A percentile compares a stretch with the other conserved stretches of the same genome.
Conservation (phyloP, 35 echinoderm and acorn worm genomes). For the Acanthaster planci region DNA sequence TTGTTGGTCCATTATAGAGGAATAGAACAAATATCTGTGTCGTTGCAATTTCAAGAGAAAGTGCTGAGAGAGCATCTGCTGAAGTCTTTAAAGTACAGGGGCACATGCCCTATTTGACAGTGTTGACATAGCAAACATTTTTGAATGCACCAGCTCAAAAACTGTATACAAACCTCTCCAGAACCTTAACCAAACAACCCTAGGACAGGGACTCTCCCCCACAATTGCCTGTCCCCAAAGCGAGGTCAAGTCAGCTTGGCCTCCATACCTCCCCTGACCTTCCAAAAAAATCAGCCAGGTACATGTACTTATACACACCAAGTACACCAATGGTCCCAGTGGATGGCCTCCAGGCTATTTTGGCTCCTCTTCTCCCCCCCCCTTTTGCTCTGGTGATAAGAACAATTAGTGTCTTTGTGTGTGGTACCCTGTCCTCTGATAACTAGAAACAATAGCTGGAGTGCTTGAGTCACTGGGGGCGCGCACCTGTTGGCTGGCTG, state of each 20-base stretch:
- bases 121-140: not conserved
- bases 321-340: not conserved
- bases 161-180: not conserved
- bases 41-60: too few relatives aligned
- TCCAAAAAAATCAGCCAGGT: not conserved
- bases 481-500: not conserved
- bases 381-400: not conserved
- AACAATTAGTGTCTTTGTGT: constrained; percentile 30
- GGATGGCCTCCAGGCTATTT: constrained; percentile 21
- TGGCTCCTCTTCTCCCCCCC: too few relatives aligned
- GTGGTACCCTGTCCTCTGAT: not conserved
- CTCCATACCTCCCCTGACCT: constrained; percentile 15
- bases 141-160: not conserved
- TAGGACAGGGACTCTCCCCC: not conserved
- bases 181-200: constrained; percentile 8
- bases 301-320: not conserved
- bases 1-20: too few relatives aligned
- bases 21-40: too few relatives aligned
- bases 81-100: too few relatives aligned
- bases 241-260: constrained; percentile 8
- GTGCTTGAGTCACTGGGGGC: not conserved
- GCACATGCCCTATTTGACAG: too few relatives aligned
- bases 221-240: constrained; percentile 16
- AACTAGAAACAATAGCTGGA: constrained; percentile 15
- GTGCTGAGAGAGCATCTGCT: too few relatives aligned